A percentile compares a stretch with the other conserved stretches of the same genome.
Evolutionary conservation across 2,113 vertebrate genomes (phyloP).

Genomic region (Fulica atra): DNA sequence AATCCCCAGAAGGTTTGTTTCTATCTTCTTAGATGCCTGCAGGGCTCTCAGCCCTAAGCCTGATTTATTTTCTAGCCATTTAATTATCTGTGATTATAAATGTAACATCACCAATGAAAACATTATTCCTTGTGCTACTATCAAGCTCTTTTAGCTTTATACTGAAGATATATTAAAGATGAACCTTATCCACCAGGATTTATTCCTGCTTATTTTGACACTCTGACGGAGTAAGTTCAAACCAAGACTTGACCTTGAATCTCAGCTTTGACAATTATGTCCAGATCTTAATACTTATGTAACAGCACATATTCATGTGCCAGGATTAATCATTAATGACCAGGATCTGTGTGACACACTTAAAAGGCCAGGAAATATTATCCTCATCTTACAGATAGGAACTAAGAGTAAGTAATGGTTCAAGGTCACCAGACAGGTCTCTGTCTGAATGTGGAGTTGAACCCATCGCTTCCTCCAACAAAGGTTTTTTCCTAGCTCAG

Average conservation of each 20-base stretch:
- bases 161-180: background rate
- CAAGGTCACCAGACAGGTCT: background rate
- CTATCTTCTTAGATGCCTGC: background rate
- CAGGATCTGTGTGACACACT: background rate
- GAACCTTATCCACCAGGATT: background rate
- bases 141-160: background rate
- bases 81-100: background rate
- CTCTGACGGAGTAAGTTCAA: background rate
- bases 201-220: background rate
- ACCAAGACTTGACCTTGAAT: background rate
- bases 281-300: background rate
- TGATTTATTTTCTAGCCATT: background rate
- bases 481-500: background rate
- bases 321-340: constrained; percentile 15
- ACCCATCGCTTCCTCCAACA: background rate
- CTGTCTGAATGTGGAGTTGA: background rate
- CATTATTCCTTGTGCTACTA: background rate
- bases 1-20: background rate
- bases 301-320: background rate
- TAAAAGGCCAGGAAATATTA: background rate
- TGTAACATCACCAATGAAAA: background rate
- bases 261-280: background rate
- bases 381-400: background rate
- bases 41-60: background rate
- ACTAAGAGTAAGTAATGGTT: background rate